Conservation (phyloP, 2,888 invertebrate genomes). For the Rhamphomyia laevipes region DNA sequence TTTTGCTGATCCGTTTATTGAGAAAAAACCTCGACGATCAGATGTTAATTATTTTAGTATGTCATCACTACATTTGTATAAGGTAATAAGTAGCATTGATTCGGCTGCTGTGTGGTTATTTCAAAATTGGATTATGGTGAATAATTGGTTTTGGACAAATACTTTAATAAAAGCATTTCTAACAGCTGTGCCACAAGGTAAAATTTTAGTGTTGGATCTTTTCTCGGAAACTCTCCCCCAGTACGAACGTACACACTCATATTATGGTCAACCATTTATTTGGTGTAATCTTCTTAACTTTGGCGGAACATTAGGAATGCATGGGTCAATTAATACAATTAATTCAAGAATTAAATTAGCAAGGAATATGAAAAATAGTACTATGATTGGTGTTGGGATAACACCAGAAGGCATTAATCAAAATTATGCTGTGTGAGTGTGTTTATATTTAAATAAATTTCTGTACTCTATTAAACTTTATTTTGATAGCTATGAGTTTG, state of each 20-base stretch:
- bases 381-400: too few species aligned
- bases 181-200: conserved; percentile 65
- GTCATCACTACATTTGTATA: conserved; percentile 58
- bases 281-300: conserved; percentile 97
- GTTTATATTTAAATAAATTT: too few species aligned
- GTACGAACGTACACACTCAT: conserved; percentile 61
- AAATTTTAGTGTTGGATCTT: too few species aligned
- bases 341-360: too few species aligned
- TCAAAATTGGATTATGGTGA: conserved; percentile 79
- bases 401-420: too few species aligned
- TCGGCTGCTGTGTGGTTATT: conserved; percentile 74
- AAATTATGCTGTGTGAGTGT: conserved; percentile 95
- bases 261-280: conserved; percentile 87
- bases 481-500: too few species aligned
- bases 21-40: conserved; percentile 58
- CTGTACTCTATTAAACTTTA: too few species aligned
- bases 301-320: too few species aligned
- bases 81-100: conserved; percentile 58
- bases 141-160: conserved; percentile 53
- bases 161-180: conserved; percentile 58
- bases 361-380: too few species aligned
- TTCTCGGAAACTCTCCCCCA: conserved; percentile 79
- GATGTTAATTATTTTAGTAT: conserved; percentile 49
- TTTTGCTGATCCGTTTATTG: conserved; percentile 95
- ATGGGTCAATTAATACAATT: too few species aligned